phyloP scores from a whole-genome alignment of 2,888 invertebrate genomes.

The Campaea margaritaria region DNA sequence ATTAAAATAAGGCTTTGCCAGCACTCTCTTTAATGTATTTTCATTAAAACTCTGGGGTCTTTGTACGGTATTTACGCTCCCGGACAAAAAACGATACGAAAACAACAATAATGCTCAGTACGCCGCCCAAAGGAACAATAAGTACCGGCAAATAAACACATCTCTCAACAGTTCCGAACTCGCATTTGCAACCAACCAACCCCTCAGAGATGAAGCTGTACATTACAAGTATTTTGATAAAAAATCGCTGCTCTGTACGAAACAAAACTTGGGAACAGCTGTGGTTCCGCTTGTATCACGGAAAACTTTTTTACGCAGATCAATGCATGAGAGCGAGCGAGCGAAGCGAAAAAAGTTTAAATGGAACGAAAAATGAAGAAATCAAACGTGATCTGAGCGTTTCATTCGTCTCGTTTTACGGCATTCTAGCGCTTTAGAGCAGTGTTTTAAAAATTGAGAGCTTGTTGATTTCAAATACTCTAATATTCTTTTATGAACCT shows the following conservation, averaged over 20 bases:
- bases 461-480: no score
- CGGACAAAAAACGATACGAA: conserved; percentile 1
- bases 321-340: conserved; percentile 22
- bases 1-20: no score
- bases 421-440: not conserved
- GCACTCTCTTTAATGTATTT: no score
- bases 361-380: conserved; percentile 5
- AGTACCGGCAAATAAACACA: conserved; percentile 20
- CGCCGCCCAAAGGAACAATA: conserved; percentile 4
- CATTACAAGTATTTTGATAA: conserved; percentile 34
- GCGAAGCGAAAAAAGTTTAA: conserved; percentile 5
- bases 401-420: not conserved
- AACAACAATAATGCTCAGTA: conserved; percentile 11
- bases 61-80: not conserved
- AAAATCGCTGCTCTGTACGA: conserved; percentile 24
- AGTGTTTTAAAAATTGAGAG: no score
- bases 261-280: conserved; percentile 33
- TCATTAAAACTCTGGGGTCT: no score
- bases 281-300: conserved; percentile 29
- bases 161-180: conserved; percentile 26
- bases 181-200: conserved; percentile 28
- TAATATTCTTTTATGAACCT: no score
- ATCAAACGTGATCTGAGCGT: not conserved
- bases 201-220: conserved; percentile 27
- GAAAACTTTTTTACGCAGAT: conserved; percentile 22